Conservation (phyloP, 1,140 invertebrate species). For the Danaus plexippus region DNA sequence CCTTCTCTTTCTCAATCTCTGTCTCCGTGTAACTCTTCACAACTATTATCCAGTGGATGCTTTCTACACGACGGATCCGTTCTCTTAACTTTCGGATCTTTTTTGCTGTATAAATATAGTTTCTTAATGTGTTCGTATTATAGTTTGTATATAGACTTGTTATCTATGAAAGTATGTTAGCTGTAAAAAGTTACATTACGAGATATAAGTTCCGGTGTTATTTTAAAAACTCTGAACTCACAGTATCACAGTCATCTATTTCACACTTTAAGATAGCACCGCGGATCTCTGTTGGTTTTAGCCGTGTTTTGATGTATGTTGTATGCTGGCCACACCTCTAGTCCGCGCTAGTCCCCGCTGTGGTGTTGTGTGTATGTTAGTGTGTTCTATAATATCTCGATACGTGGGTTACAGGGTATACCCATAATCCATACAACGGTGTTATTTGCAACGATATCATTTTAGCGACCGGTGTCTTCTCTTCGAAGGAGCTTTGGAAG, state of each 20-base stretch:
- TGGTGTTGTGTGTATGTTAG: not conserved
- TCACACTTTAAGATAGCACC: constrained; percentile 9
- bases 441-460: constrained; percentile 99
- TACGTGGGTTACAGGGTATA: constrained; percentile 83
- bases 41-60: not conserved
- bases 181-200: constrained; percentile 16
- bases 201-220: constrained; percentile 10
- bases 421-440: constrained; percentile 97
- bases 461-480: constrained; percentile 98
- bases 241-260: not conserved
- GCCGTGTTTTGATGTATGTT: constrained; percentile 5
- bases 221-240: constrained; percentile 7
- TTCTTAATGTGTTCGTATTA: too few species aligned
- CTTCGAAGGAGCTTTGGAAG: constrained; percentile 97
- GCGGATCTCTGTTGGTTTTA: not conserved
- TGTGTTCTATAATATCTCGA: constrained; percentile 34
- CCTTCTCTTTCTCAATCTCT: constrained; percentile 66
- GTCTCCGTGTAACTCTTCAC: constrained; percentile 19
- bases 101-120: too few species aligned
- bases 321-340: not conserved
- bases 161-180: not conserved
- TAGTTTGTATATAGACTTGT: too few species aligned
- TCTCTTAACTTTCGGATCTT: too few species aligned
- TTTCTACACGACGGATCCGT: too few species aligned
- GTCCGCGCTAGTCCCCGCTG: constrained; percentile 1